Conservation (phyloP, 2,797 vertebrate genomes). For the Platalea minor region DNA sequence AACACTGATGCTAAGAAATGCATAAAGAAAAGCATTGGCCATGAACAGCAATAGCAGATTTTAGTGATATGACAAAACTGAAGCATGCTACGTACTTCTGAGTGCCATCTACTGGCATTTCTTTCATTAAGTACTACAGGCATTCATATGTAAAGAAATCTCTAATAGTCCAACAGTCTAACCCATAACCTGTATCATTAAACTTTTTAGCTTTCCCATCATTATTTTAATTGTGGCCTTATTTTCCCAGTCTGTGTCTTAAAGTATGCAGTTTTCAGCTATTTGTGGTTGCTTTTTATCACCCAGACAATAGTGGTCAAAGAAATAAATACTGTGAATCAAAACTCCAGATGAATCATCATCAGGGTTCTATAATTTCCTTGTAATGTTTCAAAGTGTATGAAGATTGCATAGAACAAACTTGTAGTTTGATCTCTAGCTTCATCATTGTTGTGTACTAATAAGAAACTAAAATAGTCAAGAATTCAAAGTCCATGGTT, state of each 20-base stretch:
- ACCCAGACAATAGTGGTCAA: background rate
- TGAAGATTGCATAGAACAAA: background rate
- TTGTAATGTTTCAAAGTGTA: background rate
- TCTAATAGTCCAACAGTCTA: background rate
- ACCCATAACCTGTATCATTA: background rate
- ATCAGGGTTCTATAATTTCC: background rate
- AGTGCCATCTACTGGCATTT: background rate
- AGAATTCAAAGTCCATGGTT: background rate
- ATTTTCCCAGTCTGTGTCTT: background rate
- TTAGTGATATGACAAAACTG: background rate
- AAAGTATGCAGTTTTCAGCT: constrained; percentile 9
- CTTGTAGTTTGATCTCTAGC: background rate
- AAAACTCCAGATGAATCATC: background rate
- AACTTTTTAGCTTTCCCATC: background rate
- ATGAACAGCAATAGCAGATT: background rate
- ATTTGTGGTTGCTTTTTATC: background rate
- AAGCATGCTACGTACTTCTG: background rate
- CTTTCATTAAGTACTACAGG: background rate
- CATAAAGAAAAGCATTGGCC: background rate
- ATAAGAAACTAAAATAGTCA: background rate
- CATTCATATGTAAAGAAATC: background rate
- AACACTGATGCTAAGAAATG: background rate
- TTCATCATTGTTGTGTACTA: background rate
- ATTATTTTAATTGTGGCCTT: background rate
- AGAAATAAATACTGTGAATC: background rate